Conservation (phyloP, 2,888 invertebrate genomes). For the Dicranocentrus wangi region DNA sequence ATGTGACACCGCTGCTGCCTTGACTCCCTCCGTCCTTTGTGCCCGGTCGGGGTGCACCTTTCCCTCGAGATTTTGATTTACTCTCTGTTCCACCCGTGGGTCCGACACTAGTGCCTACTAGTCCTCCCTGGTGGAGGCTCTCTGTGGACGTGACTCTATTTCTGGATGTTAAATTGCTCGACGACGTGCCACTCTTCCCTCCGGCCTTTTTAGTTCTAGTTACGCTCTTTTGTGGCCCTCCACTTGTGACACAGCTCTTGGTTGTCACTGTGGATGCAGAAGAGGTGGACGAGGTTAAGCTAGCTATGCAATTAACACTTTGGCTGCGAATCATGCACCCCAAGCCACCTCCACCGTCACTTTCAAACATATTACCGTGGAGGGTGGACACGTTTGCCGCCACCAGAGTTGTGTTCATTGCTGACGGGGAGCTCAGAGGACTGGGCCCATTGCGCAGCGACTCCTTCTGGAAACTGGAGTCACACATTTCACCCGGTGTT, state of each 20-base stretch:
- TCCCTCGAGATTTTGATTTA: background rate
- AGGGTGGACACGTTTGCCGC: background rate
- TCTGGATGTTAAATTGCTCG: background rate
- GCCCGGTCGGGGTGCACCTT: background rate
- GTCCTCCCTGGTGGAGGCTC: background rate
- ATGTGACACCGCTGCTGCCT: constrained; percentile 50
- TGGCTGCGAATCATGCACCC: constrained; percentile 49
- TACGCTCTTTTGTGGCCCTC: constrained; percentile 14
- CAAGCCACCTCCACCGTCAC: constrained; percentile 37
- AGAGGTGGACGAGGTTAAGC: constrained; percentile 60
- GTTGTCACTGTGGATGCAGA: constrained; percentile 56
- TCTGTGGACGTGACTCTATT: background rate
- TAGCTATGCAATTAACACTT: constrained; percentile 59
- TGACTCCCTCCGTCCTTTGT: background rate
- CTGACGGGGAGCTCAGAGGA: constrained; percentile 4
- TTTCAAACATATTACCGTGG: constrained; percentile 45
- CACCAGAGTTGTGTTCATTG: background rate
- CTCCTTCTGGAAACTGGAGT: background rate
- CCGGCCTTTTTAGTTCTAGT: constrained; percentile 12
- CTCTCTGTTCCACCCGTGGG: background rate
- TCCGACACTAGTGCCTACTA: too few species aligned
- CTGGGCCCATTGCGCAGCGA: background rate
- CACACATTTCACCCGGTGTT: background rate
- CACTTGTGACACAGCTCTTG: constrained; percentile 48
- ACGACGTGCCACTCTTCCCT: background rate